Conservation (phyloP, 2,888 invertebrate genomes). For the Metellina segmentata region DNA sequence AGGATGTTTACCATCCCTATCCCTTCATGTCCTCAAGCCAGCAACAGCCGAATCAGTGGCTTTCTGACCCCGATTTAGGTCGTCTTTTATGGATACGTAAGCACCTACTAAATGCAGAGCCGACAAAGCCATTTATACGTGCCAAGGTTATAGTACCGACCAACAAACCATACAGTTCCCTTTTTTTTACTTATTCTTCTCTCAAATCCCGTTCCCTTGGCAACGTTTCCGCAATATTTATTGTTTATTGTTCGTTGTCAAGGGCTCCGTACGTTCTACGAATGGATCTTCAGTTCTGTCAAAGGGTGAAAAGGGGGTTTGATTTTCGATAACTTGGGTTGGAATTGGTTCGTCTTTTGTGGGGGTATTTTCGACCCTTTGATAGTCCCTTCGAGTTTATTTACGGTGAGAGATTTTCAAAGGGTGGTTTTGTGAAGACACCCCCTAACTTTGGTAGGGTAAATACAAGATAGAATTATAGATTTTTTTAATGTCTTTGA, state of each 20-base stretch:
- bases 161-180: conserved; percentile 38
- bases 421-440: background rate
- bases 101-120: background rate
- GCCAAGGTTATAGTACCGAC: conserved; percentile 42
- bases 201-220: conserved; percentile 35
- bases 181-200: background rate
- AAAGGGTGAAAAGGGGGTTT: conserved; percentile 14
- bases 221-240: conserved; percentile 45
- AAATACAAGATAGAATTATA: too few relatives aligned
- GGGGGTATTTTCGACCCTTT: background rate
- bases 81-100: background rate
- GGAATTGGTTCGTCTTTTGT: background rate
- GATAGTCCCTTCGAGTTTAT: background rate
- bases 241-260: conserved; percentile 45
- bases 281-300: background rate
- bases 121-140: conserved; percentile 15
- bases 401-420: background rate
- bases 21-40: conserved; percentile 1
- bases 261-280: conserved; percentile 2
- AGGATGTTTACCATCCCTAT: background rate
- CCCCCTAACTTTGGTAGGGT: too few relatives aligned
- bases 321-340: background rate
- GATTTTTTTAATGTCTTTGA: too few relatives aligned
- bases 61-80: conserved; percentile 33
- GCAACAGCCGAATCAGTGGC: background rate